Evolutionary conservation across 2,888 invertebrate genomes (phyloP), one percentile per base, ranked within the genome.

Genomic region (Eristalis tenax): DNA sequence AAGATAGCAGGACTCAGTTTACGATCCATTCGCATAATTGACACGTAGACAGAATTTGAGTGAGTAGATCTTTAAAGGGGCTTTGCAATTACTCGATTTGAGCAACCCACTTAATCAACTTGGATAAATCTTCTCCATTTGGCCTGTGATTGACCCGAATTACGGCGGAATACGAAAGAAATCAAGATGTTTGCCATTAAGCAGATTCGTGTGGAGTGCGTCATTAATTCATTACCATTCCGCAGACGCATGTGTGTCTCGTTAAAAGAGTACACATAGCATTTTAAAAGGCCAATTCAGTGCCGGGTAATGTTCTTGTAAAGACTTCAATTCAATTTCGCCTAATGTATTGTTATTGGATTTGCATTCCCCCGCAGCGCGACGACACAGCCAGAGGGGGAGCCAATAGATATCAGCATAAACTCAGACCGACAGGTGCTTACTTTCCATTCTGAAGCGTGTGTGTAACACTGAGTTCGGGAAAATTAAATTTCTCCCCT

Each of bases 401-500:
- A 75, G 71, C 38, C 79, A 74, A 59, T 59, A 28, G 59, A 80
- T 79, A 63, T 35, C 18, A 74, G 70, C 50, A 32, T 80, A 80
- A 84, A 63, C 59, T 71, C 59, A 65, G 35, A 26, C 18, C 81
- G 76, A 50, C 76, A 73, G 69, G 81, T 81, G 26, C 57, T 23
- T 23, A 59, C 59, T 13, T 59, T 23, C 26, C 26, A 0, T 13
- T 6, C 11, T 10, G 22, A 2, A 13, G 59, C n/a, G 32, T 3
- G 15, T 50, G 18, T 18, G 50, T 50, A 50, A 18, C 50, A 18
- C 50, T 70, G 18, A 23, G 40, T 70, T 61, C 50, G 50, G 38
- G 81, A 71, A 77, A 81, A 85, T 84, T 80, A 80, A 84, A 84
- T 80, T 75, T 61, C n/a, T 10, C 43, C 43, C 38, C 28, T 63